phyloP scores from a whole-genome alignment of 37 sponge, comb jelly and placozoan species.

The Oopsacas minuta region DNA sequence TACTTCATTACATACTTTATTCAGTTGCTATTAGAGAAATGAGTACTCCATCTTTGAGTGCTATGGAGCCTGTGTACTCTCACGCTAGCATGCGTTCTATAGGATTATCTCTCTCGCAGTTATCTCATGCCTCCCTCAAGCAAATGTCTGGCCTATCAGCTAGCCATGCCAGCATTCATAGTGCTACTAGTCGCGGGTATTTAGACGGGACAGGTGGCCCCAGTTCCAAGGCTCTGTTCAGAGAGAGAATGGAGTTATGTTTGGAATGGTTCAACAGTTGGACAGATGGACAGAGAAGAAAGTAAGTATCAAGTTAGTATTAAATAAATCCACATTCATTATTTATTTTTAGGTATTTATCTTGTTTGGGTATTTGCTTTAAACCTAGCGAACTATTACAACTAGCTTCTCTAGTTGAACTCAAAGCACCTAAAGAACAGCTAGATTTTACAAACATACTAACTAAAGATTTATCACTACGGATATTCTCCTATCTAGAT shows the following conservation, averaged over 20 bases:
- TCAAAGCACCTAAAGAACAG: conserved; percentile 8
- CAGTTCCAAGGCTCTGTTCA: neutral
- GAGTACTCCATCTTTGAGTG: neutral
- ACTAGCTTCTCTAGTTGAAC: neutral
- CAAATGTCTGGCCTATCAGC: neutral
- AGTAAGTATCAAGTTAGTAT: neutral
- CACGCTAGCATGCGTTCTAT: neutral
- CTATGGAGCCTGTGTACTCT: neutral
- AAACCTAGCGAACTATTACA: neutral
- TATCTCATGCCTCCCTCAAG: neutral
- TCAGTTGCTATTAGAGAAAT: too few relatives aligned
- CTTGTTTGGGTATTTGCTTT: neutral
- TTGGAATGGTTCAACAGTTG: conserved; percentile 4
- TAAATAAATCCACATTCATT: too few relatives aligned
- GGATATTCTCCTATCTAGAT: neutral
- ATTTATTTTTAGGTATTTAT: neutral
- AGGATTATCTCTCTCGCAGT: neutral
- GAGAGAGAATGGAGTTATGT: conserved; percentile 11
- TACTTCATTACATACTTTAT: too few relatives aligned
- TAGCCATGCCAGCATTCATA: neutral
- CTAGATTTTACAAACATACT: neutral
- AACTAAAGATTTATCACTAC: neutral
- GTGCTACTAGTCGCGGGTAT: neutral
- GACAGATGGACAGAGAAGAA: conserved; percentile 7
- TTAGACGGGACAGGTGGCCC: neutral